phyloP scores from a whole-genome alignment of 2,797 vertebrate species.

The Lepus oiostolus region DNA sequence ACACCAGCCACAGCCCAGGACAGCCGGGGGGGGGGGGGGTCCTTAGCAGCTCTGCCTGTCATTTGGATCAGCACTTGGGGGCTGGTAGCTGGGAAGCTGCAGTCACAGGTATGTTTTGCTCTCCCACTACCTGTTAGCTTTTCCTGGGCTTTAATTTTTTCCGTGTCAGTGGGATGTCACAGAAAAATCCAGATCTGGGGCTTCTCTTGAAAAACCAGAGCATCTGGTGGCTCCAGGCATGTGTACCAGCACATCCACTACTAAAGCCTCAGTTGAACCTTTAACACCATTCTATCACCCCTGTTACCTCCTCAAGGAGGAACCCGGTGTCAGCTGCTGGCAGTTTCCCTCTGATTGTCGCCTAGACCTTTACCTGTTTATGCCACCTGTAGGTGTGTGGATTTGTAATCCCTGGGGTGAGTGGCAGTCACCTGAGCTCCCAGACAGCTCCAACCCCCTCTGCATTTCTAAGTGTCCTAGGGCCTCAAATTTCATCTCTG shows the following conservation, averaged over 20 bases:
- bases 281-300: neutral
- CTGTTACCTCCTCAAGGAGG: neutral
- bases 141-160: constrained; percentile 3
- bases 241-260: neutral
- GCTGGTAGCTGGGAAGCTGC: too few relatives aligned
- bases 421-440: neutral
- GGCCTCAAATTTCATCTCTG: neutral
- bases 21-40: neutral
- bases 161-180: neutral
- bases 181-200: constrained; percentile 54
- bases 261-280: neutral
- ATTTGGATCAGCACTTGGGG: neutral
- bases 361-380: neutral
- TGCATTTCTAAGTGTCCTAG: constrained; percentile 37
- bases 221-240: neutral
- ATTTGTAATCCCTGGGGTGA: neutral
- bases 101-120: neutral
- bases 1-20: neutral
- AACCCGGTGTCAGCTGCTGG: neutral
- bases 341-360: neutral
- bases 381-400: neutral
- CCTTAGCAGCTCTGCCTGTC: neutral
- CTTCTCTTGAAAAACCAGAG: constrained; percentile 38
- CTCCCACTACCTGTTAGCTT: neutral
- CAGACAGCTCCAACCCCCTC: neutral